phyloP scores from a whole-genome alignment of 2,113 vertebrate species.

The Rhinoptilus africanus region DNA sequence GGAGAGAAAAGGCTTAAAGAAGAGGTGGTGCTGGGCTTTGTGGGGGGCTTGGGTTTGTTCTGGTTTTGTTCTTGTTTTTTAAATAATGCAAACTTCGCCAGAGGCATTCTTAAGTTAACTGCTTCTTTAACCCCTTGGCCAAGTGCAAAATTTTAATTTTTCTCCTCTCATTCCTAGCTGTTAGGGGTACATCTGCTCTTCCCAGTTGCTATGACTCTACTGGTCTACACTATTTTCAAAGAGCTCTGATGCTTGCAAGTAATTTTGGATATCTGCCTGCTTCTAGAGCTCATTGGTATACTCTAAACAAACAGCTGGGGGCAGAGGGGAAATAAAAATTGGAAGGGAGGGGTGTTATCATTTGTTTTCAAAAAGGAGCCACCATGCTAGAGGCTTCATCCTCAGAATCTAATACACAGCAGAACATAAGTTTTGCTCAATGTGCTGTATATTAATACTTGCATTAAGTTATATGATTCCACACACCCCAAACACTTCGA shows the following conservation, averaged over 20 bases:
- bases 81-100: not conserved
- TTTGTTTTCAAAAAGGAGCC: not conserved
- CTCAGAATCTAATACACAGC: not conserved
- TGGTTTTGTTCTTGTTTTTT: not conserved
- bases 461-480: not conserved
- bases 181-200: not conserved
- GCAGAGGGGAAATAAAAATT: not conserved
- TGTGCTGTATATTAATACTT: too few species aligned
- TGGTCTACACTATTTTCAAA: not conserved
- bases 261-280: not conserved
- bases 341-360: accelerated
- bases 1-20: not conserved
- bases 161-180: not conserved
- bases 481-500: not conserved
- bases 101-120: not conserved
- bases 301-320: not conserved
- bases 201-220: not conserved
- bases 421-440: too few species aligned
- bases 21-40: not conserved
- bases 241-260: not conserved
- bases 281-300: not conserved
- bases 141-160: not conserved
- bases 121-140: not conserved
- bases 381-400: not conserved
- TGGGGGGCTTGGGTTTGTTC: too few species aligned